These are phyloP conservation scores for Ciconia stormi DNA, from an alignment of 2,113 vertebrate genomes.

Conservation along the genomic window DNA sequence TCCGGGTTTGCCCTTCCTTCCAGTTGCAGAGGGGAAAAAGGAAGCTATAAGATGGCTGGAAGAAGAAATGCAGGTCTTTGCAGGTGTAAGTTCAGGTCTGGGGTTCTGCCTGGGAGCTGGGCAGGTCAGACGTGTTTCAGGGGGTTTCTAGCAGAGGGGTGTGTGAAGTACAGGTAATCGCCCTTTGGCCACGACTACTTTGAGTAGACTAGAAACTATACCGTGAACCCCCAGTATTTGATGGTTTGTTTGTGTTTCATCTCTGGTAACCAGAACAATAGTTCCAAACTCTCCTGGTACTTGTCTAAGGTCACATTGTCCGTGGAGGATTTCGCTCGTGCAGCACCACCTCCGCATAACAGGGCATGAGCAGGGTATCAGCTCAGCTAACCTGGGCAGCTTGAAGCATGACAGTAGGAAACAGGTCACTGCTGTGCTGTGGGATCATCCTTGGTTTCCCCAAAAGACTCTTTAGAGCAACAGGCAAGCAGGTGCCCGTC, in stretches of 20 bases:
- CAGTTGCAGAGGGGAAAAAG: background rate
- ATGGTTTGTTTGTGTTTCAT: background rate
- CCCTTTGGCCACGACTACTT: background rate
- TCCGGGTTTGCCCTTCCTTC: background rate
- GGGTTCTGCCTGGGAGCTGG: background rate
- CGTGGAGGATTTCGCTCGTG: accelerated
- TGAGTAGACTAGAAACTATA: background rate
- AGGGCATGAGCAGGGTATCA: accelerated
- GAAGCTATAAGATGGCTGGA: background rate
- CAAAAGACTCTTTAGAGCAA: background rate
- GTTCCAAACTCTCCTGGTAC: background rate
- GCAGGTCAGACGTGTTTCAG: accelerated
- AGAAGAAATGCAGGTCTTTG: background rate
- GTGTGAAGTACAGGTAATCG: background rate
- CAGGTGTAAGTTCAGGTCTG: background rate
- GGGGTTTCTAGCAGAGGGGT: background rate
- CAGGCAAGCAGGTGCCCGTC: background rate
- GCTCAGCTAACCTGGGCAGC: background rate
- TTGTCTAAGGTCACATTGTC: background rate
- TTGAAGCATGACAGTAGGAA: background rate
- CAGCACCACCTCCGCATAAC: background rate
- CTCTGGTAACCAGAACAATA: background rate
- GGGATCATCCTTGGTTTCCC: background rate
- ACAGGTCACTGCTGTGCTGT: background rate
- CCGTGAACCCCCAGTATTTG: accelerated